phyloP scores from a whole-genome alignment of 2,888 invertebrate genomes.

The Protonemura montana region DNA sequence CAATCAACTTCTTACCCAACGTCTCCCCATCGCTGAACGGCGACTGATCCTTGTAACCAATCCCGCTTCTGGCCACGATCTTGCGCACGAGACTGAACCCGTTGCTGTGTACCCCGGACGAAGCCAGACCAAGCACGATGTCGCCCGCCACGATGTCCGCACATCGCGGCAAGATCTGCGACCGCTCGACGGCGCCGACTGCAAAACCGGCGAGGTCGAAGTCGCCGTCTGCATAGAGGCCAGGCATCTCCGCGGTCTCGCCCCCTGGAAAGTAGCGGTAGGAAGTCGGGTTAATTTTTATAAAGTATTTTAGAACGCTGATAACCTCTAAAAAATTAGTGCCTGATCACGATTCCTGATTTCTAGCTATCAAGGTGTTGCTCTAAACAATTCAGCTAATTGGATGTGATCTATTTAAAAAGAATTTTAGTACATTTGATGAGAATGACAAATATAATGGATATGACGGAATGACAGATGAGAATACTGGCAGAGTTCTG shows the following conservation, averaged over 20 bases:
- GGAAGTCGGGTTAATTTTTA: background rate
- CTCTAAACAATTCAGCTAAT: too few relatives aligned
- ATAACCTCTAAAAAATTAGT: too few relatives aligned
- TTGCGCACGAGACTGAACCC: conserved; percentile 90
- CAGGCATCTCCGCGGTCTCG: conserved; percentile 98
- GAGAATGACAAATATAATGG: too few relatives aligned
- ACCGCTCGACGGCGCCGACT: conserved; percentile 88
- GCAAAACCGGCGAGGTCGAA: conserved; percentile 97
- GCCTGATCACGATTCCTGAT: too few relatives aligned
- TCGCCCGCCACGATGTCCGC: conserved; percentile 76
- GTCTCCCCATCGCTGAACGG: conserved; percentile 75
- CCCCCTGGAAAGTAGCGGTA: conserved; percentile 64
- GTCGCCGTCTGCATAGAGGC: conserved; percentile 85
- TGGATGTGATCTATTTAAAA: too few relatives aligned
- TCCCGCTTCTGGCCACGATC: conserved; percentile 72
- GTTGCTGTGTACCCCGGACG: conserved; percentile 93
- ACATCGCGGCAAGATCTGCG: conserved; percentile 74
- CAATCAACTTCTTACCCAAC: conserved; percentile 65
- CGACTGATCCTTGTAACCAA: conserved; percentile 72
- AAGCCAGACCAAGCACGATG: conserved; percentile 83
- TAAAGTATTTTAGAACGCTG: too few relatives aligned
- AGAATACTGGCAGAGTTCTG: too few relatives aligned
- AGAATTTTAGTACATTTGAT: too few relatives aligned
- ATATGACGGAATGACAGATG: too few relatives aligned
- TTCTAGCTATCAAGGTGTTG: too few relatives aligned